Conservation (phyloP, 2,113 vertebrate species). For the Empidonax traillii region DNA sequence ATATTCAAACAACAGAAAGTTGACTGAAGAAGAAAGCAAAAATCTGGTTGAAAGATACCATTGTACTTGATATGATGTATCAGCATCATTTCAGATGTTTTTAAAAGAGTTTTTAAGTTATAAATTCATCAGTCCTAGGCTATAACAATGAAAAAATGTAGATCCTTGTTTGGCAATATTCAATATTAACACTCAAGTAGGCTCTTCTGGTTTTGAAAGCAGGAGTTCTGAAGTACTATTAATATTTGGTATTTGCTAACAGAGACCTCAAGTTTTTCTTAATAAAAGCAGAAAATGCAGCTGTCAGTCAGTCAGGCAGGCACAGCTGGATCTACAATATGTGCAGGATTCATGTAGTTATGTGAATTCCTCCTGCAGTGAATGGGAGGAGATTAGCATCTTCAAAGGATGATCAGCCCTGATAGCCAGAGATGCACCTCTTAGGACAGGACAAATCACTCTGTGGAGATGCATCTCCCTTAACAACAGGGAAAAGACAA, state of each 20-base stretch:
- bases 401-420: background rate
- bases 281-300: background rate
- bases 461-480: background rate
- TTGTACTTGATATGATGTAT: background rate
- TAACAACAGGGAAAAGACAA: background rate
- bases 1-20: background rate
- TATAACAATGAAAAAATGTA: background rate
- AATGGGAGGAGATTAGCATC: background rate
- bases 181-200: background rate
- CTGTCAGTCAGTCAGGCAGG: background rate
- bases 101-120: background rate
- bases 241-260: background rate
- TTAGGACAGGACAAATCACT: background rate
- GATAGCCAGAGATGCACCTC: background rate
- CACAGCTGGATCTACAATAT: background rate
- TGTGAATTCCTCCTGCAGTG: background rate
- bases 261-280: background rate
- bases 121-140: background rate
- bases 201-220: background rate
- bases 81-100: background rate
- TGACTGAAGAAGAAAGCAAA: slow-evolving; percentile 14
- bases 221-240: background rate
- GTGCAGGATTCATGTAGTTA: background rate
- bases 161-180: background rate
- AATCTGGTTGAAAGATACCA: background rate